Base-by-base conservation (phyloP, 1,140 invertebrate species). In the Teleopsis dalmanni region DNA sequence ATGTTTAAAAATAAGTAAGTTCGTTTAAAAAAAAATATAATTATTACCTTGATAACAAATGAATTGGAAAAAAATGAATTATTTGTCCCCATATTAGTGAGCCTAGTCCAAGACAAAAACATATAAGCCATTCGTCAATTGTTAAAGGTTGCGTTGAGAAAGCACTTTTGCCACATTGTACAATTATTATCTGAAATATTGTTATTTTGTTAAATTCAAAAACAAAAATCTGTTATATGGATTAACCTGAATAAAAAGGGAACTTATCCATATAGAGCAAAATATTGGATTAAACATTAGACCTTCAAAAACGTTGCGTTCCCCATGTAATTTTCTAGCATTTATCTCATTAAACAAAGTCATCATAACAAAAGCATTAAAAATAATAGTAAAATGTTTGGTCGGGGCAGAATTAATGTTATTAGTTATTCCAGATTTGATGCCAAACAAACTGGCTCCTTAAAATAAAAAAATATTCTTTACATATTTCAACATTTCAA, bases 361-460 rank as follows among this genome's bases (percentile, higher is more conserved):
- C 94, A 98, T 98, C 89, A 98, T 91, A 48, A 98, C 95, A 76
- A 98, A 98, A 21, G 92, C 88, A 76, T 98, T 98, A 79, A 98
- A 98, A 66, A 98, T 95, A 64, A 97, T 86, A 11, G 95, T 98
- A 76, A 96, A 97, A 76, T 98, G 95, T 74, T 91, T 82, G 31
- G 88, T 84, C 22, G 92, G 91, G 54, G 84, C 83, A 16, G 82
- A 71, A 60, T 81, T 79, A 27, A 83, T 62, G 48, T 79, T 75
- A 35, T 81, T 80, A 35, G 76, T 76, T 51, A 80, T 77, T 46
- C 91, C 91, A 53, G 83, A 83, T 52, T 93, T 88, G 74, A 97
- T 94, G 73, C 92, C 90, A 60, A 97, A 80, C 58, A 95, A 68
- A 56, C 77, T 75, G 64, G 92, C 83, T 68, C 91, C 91, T 88